phyloP scores from a whole-genome alignment of 2,888 invertebrate species.

The Horisme vitalbata region DNA sequence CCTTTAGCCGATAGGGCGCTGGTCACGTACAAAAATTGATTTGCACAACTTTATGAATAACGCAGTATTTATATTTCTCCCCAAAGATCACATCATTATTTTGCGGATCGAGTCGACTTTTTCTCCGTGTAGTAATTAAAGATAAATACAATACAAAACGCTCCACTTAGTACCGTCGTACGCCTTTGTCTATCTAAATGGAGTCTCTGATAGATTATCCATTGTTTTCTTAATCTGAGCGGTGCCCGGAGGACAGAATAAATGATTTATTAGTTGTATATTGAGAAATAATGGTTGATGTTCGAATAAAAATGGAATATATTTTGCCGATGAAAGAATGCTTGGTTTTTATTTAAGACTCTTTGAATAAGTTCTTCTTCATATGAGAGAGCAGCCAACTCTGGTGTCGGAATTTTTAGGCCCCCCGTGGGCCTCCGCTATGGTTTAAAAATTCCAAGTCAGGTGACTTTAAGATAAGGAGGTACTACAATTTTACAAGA shows the following conservation, averaged over 20 bases:
- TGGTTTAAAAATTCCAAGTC: no score
- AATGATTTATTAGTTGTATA: slow-evolving; percentile 70
- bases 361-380: no score
- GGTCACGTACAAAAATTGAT: no score
- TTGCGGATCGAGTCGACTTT: slow-evolving; percentile 49
- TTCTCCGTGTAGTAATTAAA: slow-evolving; percentile 77
- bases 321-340: slow-evolving; percentile 11
- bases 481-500: no score
- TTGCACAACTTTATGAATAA: slow-evolving; percentile 77
- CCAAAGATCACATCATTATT: slow-evolving; percentile 73
- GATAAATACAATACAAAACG: slow-evolving; percentile 81
- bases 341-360: slow-evolving; percentile 14
- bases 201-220: slow-evolving; percentile 71
- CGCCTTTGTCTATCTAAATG: slow-evolving; percentile 72
- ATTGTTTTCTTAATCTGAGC: slow-evolving; percentile 76
- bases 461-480: no score
- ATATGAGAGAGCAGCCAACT: no score
- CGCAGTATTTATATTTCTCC: slow-evolving; percentile 76
- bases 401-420: no score
- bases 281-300: slow-evolving; percentile 20
- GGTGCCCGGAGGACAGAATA: slow-evolving; percentile 64
- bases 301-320: slow-evolving; percentile 26
- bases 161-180: slow-evolving; percentile 62
- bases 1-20: no score
- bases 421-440: no score